These are phyloP conservation scores for Thymelicus lineola DNA, from an alignment of 2,888 invertebrate genomes.

Conservation along the genomic window DNA sequence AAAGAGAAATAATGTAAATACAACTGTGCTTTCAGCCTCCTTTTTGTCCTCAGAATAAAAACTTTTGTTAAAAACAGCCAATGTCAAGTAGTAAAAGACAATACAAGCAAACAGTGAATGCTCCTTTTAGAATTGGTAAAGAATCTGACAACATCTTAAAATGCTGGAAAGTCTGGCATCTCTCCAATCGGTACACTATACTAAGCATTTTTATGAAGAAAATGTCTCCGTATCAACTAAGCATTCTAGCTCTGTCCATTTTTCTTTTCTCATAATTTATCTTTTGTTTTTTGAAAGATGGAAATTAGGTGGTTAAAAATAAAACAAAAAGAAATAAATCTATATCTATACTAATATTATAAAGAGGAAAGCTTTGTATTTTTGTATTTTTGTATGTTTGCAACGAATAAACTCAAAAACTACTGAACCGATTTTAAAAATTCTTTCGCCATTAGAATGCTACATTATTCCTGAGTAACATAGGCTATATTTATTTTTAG, in stretches of 20 bases:
- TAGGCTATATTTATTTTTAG: too few species aligned
- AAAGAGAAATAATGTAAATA: not conserved
- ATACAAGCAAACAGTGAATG: conserved; percentile 8
- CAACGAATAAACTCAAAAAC: too few species aligned
- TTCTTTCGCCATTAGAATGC: too few species aligned
- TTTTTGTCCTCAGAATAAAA: conserved; percentile 5
- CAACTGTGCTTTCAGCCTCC: not conserved
- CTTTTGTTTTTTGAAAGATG: too few species aligned
- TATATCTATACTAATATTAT: too few species aligned
- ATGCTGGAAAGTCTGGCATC: conserved; percentile 26
- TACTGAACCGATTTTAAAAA: too few species aligned
- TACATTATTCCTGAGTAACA: too few species aligned
- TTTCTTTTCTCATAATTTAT: conserved; percentile 3
- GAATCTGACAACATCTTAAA: conserved; percentile 34
- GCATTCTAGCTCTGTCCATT: not conserved
- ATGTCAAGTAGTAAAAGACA: conserved; percentile 17
- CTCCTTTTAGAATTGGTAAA: conserved; percentile 17
- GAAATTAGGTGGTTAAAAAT: too few species aligned
- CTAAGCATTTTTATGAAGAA: conserved; percentile 27
- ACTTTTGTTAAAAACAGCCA: conserved; percentile 3
- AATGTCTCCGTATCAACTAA: conserved; percentile 18
- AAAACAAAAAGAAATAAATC: too few species aligned
- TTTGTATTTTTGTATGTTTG: too few species aligned
- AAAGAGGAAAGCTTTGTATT: too few species aligned
- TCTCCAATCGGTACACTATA: conserved; percentile 23